Conservation (phyloP, 1,140 invertebrate species). For the Phymastichus coffea region DNA sequence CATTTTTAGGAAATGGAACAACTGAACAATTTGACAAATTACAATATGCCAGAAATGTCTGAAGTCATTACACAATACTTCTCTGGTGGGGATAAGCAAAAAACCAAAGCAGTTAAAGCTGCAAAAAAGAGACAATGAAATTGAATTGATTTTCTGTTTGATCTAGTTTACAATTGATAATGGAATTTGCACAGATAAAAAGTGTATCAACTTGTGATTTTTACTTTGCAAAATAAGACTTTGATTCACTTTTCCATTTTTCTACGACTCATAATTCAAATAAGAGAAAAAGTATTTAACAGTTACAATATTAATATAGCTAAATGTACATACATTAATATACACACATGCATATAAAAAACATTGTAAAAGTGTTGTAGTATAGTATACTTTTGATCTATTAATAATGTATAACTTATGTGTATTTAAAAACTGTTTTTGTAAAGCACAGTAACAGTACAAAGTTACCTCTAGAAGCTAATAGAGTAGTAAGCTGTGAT, state of each 20-base stretch:
- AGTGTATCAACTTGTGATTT: neutral
- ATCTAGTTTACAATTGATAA: neutral
- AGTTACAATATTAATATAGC: no score
- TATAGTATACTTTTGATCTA: no score
- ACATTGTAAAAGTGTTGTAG: no score
- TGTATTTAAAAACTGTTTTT: neutral
- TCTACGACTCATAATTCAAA: neutral
- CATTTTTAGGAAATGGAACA: constrained; percentile 80
- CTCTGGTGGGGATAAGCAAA: constrained; percentile 64
- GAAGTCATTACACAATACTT: constrained; percentile 84
- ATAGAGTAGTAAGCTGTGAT: neutral
- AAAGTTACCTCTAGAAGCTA: constrained; percentile 2
- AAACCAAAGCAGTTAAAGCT: constrained; percentile 64
- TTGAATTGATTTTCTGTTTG: neutral
- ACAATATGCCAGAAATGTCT: constrained; percentile 87
- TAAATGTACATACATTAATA: no score
- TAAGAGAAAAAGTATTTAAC: neutral
- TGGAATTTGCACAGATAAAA: neutral
- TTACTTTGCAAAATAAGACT: neutral
- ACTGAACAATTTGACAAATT: constrained; percentile 77
- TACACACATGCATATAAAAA: no score
- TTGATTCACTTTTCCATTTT: neutral
- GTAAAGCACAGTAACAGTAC: neutral
- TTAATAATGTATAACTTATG: no score
- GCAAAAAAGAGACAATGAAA: constrained; percentile 68